These are phyloP conservation scores for Diplodus puntazzo DNA, from an alignment of 2,797 vertebrate genomes.

Conservation along the genomic window DNA sequence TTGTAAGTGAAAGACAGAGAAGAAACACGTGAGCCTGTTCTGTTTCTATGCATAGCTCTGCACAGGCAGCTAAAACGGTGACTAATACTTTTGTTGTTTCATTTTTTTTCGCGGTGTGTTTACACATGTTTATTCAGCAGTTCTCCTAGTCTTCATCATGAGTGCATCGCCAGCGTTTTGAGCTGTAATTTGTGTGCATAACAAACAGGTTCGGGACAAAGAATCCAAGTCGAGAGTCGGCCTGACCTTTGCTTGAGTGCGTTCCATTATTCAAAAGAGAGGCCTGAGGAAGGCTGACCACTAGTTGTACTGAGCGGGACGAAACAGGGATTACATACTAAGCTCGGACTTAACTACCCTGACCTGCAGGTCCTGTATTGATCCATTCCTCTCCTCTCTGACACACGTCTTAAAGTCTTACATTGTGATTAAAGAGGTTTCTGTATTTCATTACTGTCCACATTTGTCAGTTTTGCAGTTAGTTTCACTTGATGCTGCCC, in stretches of 20 bases:
- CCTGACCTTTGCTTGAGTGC: constrained; percentile 57
- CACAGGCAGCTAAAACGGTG: constrained; percentile 32
- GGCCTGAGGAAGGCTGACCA: constrained; percentile 50
- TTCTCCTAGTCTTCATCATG: constrained; percentile 42
- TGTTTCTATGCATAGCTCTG: constrained; percentile 37
- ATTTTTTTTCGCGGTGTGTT: constrained; percentile 16
- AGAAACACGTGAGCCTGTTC: constrained; percentile 8
- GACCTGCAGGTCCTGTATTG: constrained; percentile 51
- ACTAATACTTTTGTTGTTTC: not conserved
- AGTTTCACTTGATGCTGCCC: constrained; percentile 9
- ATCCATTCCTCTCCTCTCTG: constrained; percentile 28
- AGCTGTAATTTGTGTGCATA: constrained; percentile 59
- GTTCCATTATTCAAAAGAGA: constrained; percentile 63
- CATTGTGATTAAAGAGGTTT: constrained; percentile 5
- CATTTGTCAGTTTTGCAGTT: constrained; percentile 18
- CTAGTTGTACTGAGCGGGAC: constrained; percentile 43
- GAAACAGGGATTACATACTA: constrained; percentile 54
- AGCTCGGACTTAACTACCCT: constrained; percentile 42
- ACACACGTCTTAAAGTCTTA: constrained; percentile 32
- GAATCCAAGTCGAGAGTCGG: constrained; percentile 20
- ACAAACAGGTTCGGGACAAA: constrained; percentile 39
- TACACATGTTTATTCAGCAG: constrained; percentile 50
- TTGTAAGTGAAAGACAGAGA: constrained; percentile 12
- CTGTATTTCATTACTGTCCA: constrained; percentile 16
- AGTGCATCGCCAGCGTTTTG: constrained; percentile 57